Percentiles rank a stretch among this genome's conserved stretches.
Conservation (phyloP, 2,797 vertebrate genomes). For the Sebastes hubbsi region DNA sequence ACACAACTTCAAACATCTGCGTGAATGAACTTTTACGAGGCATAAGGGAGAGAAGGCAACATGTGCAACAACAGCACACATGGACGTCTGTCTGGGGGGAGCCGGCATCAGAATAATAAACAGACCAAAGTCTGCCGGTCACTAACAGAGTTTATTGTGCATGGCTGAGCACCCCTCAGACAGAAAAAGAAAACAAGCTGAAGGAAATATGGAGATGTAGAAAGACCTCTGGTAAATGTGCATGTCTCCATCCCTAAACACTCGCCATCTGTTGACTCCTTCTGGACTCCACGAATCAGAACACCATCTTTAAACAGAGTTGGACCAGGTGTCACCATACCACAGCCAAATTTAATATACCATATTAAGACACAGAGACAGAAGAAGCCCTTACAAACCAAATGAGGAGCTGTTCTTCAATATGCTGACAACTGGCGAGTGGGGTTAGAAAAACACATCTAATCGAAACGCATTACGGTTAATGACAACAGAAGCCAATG, state of each 20-base stretch:
- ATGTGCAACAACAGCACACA: constrained; percentile 71
- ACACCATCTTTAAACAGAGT: constrained; percentile 26
- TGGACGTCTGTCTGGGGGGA: constrained; percentile 45
- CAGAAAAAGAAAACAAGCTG: constrained; percentile 57
- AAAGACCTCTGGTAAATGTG: constrained; percentile 24
- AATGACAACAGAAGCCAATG: constrained; percentile 71
- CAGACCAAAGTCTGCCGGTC: constrained; percentile 58
- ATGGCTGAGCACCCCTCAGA: constrained; percentile 63
- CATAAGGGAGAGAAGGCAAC: constrained; percentile 50
- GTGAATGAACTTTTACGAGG: constrained; percentile 54
- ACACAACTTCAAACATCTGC: constrained; percentile 60
- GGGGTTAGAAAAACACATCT: constrained; percentile 65
- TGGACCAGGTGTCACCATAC: constrained; percentile 11
- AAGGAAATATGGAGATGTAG: constrained; percentile 31
- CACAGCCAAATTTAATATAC: constrained; percentile 11
- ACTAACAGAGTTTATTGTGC: constrained; percentile 67
- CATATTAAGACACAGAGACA: constrained; percentile 7
- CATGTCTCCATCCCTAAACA: constrained; percentile 12
- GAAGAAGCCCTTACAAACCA: constrained; percentile 10
- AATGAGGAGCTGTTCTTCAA: constrained; percentile 33
- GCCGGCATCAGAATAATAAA: constrained; percentile 76
- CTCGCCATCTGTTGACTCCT: constrained; percentile 40
- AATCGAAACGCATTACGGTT: constrained; percentile 76
- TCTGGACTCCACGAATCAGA: constrained; percentile 1
- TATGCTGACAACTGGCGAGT: constrained; percentile 48